phyloP scores from a whole-genome alignment of 2,888 invertebrate genomes.

The Brenthis ino region DNA sequence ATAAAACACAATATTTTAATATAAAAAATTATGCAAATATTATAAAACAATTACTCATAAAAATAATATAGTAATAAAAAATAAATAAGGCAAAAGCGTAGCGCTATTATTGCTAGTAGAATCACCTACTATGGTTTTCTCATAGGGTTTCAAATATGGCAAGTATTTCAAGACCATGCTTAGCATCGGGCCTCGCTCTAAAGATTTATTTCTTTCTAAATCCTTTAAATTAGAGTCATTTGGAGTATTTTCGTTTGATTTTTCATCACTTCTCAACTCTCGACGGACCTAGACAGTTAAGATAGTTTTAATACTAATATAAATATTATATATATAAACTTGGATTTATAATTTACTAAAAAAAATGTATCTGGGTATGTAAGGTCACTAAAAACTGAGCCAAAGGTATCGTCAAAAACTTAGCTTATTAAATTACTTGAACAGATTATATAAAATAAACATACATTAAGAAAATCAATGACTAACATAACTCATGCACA shows the following conservation, averaged over 20 bases:
- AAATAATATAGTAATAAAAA: background rate
- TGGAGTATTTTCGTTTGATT: slow-evolving; percentile 23
- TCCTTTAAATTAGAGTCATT: slow-evolving; percentile 19
- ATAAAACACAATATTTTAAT: background rate
- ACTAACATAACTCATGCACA: too few relatives aligned
- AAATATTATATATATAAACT: too few relatives aligned
- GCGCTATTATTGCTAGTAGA: slow-evolving; percentile 9
- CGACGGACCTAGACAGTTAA: slow-evolving; percentile 46
- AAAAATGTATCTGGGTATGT: too few relatives aligned
- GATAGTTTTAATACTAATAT: background rate
- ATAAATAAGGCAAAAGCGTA: background rate
- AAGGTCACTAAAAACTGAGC: too few relatives aligned
- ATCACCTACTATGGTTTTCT: slow-evolving; percentile 47
- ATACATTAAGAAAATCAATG: too few relatives aligned
- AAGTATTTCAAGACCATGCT: slow-evolving; percentile 63
- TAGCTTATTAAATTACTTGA: too few relatives aligned
- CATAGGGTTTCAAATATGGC: slow-evolving; percentile 63
- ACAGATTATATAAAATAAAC: too few relatives aligned
- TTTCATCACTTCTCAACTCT: slow-evolving; percentile 36
- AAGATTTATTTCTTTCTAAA: slow-evolving; percentile 43
- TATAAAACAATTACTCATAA: background rate
- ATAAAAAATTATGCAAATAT: background rate
- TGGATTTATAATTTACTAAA: too few relatives aligned
- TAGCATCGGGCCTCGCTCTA: slow-evolving; percentile 54
- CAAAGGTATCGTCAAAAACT: too few relatives aligned